Evolutionary conservation across 2,888 invertebrate genomes (phyloP), one percentile per base, ranked within the genome.

Genomic region (Bombylius discolor): DNA sequence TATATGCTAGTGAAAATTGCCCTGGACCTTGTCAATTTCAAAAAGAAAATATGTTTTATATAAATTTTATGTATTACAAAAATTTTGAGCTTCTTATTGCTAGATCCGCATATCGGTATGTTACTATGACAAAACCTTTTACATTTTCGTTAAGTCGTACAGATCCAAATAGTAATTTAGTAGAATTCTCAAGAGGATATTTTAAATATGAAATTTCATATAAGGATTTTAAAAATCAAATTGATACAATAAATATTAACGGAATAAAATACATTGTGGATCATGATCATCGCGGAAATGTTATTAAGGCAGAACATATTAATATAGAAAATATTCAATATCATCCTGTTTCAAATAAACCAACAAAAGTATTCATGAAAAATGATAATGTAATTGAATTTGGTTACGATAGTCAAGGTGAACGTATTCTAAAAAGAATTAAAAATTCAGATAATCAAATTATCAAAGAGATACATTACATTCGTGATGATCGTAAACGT

Each of bases 251-350:
- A 4, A 11, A 8, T 4, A 11, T 42, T 42, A 42, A 42, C 1
- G 11, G 4, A 11, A 8, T 5, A 42, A 8, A 6, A 1, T 42
- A 42, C 11, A 11, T 11, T 11, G 50, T 64, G 48, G 12, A 47
- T 1, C 62, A 64, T 52, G 61, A 64, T 50, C 42, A 33, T 3
- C 48, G 52, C 0, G 64, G 64, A 1, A 64, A 62, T 56, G 61
- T 64, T 1, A 45, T 59, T 14, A 45, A 58, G 51, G 63, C 63
- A 0, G 23, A 44, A 32, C 63, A 64, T 44, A 62, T 57, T 45
- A 47, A 54, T 13, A 63, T 64, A 36, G 5, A 49, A 8, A 36
- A 46, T 1, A 64, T 64, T 47, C 23, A 39, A 12, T 64, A 64
- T 48, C 56, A 64, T 49, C 62, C 63, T 1, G 57, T 57, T 7